These are phyloP conservation scores for Machimus rusticus DNA, from an alignment of 2,888 invertebrate species.

Conservation along the genomic window DNA sequence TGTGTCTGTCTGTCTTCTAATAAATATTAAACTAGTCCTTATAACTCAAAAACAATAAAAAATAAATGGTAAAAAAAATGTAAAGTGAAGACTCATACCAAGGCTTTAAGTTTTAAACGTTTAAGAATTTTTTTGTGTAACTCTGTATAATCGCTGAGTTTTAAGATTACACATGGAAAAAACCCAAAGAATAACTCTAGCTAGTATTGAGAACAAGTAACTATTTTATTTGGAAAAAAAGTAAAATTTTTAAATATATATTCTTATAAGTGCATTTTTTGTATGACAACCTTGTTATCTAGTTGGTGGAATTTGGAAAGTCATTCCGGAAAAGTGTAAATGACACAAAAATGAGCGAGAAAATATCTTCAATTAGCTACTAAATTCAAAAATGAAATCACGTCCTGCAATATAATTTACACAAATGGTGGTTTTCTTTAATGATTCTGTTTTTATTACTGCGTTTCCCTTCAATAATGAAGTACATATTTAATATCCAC, in stretches of 20 bases:
- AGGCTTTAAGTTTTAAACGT: constrained; percentile 9
- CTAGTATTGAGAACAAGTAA: background rate
- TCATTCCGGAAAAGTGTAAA: no score
- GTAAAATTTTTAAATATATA: constrained; percentile 28
- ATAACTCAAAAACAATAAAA: background rate
- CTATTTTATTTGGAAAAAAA: constrained; percentile 26
- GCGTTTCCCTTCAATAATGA: no score
- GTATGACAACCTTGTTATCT: background rate
- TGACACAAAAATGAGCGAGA: no score
- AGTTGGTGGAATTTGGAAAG: no score
- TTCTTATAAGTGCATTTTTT: background rate
- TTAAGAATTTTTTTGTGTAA: constrained; percentile 6
- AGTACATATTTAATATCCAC: no score
- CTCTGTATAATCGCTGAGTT: background rate
- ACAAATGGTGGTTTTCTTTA: no score
- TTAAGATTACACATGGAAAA: background rate
- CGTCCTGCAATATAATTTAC: no score
- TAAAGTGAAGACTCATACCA: background rate
- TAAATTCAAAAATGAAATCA: no score
- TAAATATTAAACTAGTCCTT: background rate
- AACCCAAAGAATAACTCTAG: constrained; percentile 31
- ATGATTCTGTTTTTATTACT: no score
- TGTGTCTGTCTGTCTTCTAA: background rate
- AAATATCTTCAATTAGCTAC: no score
- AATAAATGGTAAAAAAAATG: background rate